phyloP scores from a whole-genome alignment of 1,140 invertebrate genomes.

The Venturia canescens region DNA sequence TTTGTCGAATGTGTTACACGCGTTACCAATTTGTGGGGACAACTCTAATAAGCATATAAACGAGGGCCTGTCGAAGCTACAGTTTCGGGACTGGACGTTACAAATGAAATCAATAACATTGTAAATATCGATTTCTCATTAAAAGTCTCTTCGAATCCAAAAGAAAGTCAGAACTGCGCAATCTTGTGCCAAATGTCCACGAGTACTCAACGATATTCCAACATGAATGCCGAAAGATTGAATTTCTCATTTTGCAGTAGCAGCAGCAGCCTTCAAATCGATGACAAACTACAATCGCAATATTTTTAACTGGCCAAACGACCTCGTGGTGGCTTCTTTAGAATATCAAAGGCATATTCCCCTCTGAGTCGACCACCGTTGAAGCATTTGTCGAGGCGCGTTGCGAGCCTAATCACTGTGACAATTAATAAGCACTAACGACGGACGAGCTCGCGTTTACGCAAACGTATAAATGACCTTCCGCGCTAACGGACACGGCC shows the following conservation, averaged over 20 bases:
- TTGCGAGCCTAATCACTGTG: slow-evolving; percentile 32
- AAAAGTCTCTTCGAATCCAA: not conserved
- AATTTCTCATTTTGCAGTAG: too few relatives aligned
- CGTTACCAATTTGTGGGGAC: slow-evolving; percentile 13
- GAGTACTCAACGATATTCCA: too few relatives aligned
- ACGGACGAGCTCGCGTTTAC: not conserved
- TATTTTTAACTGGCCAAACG: too few relatives aligned
- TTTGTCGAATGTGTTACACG: slow-evolving; percentile 3
- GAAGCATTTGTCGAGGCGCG: slow-evolving; percentile 30
- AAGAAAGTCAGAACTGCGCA: not conserved
- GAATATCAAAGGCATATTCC: too few relatives aligned
- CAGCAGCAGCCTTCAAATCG: too few relatives aligned
- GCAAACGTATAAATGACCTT: slow-evolving; percentile 15
- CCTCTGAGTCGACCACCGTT: not conserved
- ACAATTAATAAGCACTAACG: slow-evolving; percentile 54
- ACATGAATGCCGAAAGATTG: too few relatives aligned
- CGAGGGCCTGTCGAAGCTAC: not conserved
- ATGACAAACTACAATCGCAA: too few relatives aligned
- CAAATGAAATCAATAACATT: not conserved
- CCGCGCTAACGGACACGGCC: slow-evolving; percentile 6
- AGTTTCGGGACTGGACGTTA: not conserved
- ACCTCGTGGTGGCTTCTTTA: too few relatives aligned
- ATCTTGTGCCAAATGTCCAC: too few relatives aligned
- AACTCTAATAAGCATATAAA: slow-evolving; percentile 11
- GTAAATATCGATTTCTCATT: not conserved